Base-by-base conservation (phyloP, 2,888 invertebrate genomes). In the Mayetiola destructor region DNA sequence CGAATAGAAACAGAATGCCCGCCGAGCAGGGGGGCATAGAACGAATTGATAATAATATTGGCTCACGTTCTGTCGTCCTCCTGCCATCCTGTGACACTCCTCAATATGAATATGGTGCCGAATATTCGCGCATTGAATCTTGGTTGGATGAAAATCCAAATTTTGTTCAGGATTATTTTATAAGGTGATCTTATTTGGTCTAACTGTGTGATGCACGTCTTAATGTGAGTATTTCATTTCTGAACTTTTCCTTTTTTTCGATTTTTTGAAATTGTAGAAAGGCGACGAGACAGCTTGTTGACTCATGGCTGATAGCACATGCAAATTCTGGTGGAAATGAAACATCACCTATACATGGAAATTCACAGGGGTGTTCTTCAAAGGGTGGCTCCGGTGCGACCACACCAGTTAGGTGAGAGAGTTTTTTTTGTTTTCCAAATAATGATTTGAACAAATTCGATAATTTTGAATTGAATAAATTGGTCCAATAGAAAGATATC, bases 91-190 rank as follows among this genome's bases (percentile, higher is more conserved):
- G 65, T 62, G 61, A 62, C 60, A 62, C 66, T 61, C 64, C 67
- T 61, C 65, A 68, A 52, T 66, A 66, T 61, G 67, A 70, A 63
- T 89, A 89, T 73, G 88, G 89, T 74, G 83, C 87, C 62, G 89
- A 90, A 73, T 88, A 87, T 73, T 85, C 89, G 59, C 82, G 85
- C 63, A 90, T 93, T 77, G 93, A 94, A 75, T 84, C 90, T 65
- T 95, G 94, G 94, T 81, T 95, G 64, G 94, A 95, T 75, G 93
- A 93, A 73, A 93, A 95, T 77, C 92, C 89, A 64, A 91, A 92
- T 72, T 95, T 94, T 72, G 88, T 90, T 63, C 88, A 91, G 71
- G 92, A 94, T 73, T 95, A 94, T 74, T 93, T 94, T 71, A 79
- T 91, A 73, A 86, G 91, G 90, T 88, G 69, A 72, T 72, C n/a